Evolutionary conservation across 2,113 vertebrate species (phyloP), one percentile per base, ranked within the genome.

Genomic region (Larimichthys crocea): DNA sequence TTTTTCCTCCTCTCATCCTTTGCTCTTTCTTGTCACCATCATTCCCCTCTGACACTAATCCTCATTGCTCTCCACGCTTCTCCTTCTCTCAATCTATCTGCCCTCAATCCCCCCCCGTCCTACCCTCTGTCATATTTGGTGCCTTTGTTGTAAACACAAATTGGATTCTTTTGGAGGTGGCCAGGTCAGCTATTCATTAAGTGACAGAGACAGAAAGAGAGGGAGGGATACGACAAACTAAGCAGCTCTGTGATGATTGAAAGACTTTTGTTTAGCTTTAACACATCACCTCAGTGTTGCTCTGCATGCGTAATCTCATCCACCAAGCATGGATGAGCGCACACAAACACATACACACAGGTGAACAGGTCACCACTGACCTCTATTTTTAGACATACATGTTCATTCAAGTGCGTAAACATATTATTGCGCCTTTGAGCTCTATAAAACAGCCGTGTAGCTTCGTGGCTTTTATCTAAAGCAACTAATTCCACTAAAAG

Each of bases 101-200:
- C 63, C 80, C 82, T 89, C 76, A 88, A 86, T 90, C 88, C 82
- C 24, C 24, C 24, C 53, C 60, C 85, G 62, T 74, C 50, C 65
- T 69, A 82, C 78, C 46, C 44, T 16, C n/a, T 77, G 74, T 89
- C 76, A 82, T 29, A 85, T 84, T 74, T 63, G 35, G 19, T 70
- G 76, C 71, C 82, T 77, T 87, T 86, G 84, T 82, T 89, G 81
- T 59, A 60, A 60, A 80, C 50, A 82, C 74, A 89, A 89, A 93
- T 88, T 83, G 86, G 88, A 92, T 93, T 90, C 59, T 86, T 80
- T 70, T 62, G 35, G 26, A 77, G 62, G 64, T 50, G 73, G 65
- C 52, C 68, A 49, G 82, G 86, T 88, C 84, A 89, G 78, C 60
- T 74, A 19, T 80, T 82, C 73, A 78, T 88, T 88, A 74, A 44